Base-by-base conservation (phyloP, 2,888 invertebrate species). In the Drosophila fulvimacula region DNA sequence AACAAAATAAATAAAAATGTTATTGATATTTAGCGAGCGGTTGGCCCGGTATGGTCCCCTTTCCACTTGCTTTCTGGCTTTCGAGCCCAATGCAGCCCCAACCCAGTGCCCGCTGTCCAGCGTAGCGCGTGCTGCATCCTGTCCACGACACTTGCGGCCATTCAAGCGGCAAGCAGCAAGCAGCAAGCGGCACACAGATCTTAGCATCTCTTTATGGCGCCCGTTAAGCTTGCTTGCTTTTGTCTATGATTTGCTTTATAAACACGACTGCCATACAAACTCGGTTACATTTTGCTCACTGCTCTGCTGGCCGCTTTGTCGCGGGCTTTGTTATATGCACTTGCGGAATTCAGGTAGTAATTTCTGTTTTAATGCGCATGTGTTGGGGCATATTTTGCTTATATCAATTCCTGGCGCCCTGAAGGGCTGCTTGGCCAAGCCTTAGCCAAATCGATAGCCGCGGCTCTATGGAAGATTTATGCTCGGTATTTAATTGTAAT, bases 341-440 rank as follows among this genome's bases (percentile, higher is more conserved):
- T 66, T 86, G 85, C 85, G 85, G 89, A 86, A 89, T 75, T 87
- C 88, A 86, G 85, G 89, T 86, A 86, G 85, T 86, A 86, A 86
- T 89, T 84, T 88, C 68, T 70, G 70, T 66, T 78, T 81, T 77
- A 89, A 85, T 79, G 83, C 59, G 21, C 60, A 58, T 79, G 70
- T 71, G 75, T 62, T 68, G 53, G 72, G 73, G 67, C 66, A 80
- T 75, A 75, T 72, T 75, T 78, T 44, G 70, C 61, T 49, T 64
- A 67, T 77, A 81, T 89, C 74, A 83, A 83, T 77, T 73, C 58
- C 39, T 42, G 52, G 59, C 62, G 66, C 78, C 81, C 62, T 39
- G 44, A 68, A 73, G 77, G 80, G 60, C 60, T 36, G 65, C 27
- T 5, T 1, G 21, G 21, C 1, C 27, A 4, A n/a, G n/a, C 21